A percentile compares a stretch with the other conserved stretches of the same genome.
Evolutionary conservation across 1,140 invertebrate genomes (phyloP).

Genomic region (Conus ventricosus): DNA sequence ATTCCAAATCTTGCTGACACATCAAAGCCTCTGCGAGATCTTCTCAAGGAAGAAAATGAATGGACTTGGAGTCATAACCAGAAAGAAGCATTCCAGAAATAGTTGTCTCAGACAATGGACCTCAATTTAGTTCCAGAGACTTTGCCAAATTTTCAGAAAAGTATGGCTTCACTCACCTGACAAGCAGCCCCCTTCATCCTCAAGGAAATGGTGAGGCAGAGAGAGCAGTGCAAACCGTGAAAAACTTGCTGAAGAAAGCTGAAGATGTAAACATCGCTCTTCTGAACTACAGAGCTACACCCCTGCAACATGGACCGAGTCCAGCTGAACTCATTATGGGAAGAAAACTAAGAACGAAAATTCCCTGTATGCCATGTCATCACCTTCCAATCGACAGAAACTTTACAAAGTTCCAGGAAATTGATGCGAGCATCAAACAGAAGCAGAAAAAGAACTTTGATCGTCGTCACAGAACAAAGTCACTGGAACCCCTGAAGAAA

Average conservation of each 20-base stretch:
- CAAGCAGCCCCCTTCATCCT: constrained; percentile 44
- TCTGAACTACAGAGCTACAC: constrained; percentile 40
- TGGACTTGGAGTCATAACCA: not conserved
- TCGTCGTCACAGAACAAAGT: no score
- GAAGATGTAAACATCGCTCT: constrained; percentile 44
- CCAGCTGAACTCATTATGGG: constrained; percentile 49
- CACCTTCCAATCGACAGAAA: no score
- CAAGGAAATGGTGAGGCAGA: constrained; percentile 53
- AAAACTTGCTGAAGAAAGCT: constrained; percentile 45
- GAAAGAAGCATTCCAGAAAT: constrained; percentile 10
- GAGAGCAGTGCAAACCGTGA: constrained; percentile 49
- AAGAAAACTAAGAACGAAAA: constrained; percentile 38
- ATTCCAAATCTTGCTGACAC: not conserved
- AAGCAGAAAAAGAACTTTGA: no score
- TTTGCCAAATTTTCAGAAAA: constrained; percentile 40
- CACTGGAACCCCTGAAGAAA: no score
- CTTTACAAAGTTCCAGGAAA: no score
- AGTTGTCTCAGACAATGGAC: not conserved
- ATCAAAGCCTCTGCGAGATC: not conserved
- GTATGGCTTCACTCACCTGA: constrained; percentile 51
- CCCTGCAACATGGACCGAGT: constrained; percentile 31
- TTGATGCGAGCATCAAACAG: no score
- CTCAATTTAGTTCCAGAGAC: not conserved
- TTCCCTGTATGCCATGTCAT: not conserved
- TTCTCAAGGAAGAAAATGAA: constrained; percentile 9